Evolutionary conservation across 2,888 invertebrate species (phyloP), one percentile per base, ranked within the genome.

Genomic region (Uloborus plumipes): DNA sequence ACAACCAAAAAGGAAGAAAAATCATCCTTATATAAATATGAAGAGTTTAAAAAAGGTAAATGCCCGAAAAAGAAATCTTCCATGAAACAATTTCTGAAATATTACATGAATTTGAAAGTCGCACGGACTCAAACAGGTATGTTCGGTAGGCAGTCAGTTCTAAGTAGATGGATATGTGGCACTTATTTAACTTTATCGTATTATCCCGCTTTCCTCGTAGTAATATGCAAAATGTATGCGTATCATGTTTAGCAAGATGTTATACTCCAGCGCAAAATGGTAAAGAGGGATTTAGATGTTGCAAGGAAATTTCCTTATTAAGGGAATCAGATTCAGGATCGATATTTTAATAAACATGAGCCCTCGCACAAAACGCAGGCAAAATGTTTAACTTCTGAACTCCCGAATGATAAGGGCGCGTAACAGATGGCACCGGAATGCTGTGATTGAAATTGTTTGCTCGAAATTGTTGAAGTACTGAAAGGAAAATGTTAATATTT

Each of bases 261-360:
- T 47, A 26, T 65, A 55, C 65, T 13, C 26, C 14, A 15, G 16
- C 4, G 26, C n/a, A 61, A 20, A 39, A 16, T n/a, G 20, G 31
- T 50, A 50, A 18, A 51, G 51, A 72, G 62, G 47, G 51, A 49
- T 64, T 64, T 72, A 20, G 20, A 31, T 53, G 47, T 47, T 15
- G 73, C 20, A 50, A 65, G 65, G 64, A 65, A 74, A 74, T 74
- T 55, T 55, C 47, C 7, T 51, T 74, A 65, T 74, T 74, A 74
- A 64, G 73, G 50, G 65, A 74, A 74, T 74, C 64, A 74, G 65
- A 13, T 20, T 16, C 1, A 9, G 16, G 70, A 70, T 70, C 53
- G 49, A 70, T 70, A 70, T 47, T 70, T 53, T 70, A 70, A 55
- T 70, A 70, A 70, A 70, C 70, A 70, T 70, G 70, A 70, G 70